These are phyloP conservation scores for Parauchenoglanis ngamensis DNA, from an alignment of 2,797 vertebrate species.

Conservation along the genomic window DNA sequence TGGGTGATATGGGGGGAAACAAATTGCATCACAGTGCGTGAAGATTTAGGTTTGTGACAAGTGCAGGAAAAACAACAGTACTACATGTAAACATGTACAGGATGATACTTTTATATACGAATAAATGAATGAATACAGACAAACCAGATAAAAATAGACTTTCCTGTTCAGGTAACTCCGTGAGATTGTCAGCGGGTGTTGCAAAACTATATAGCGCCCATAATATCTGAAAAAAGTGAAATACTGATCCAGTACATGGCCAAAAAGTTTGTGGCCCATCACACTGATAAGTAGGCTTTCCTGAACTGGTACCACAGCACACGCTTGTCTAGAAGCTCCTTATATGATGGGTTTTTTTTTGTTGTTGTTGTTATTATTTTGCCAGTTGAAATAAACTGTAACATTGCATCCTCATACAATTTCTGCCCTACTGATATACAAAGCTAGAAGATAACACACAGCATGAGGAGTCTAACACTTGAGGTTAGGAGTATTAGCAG, in stretches of 20 bases:
- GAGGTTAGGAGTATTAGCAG: constrained; percentile 65
- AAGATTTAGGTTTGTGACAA: background rate
- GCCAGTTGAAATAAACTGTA: background rate
- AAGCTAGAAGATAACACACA: constrained; percentile 30
- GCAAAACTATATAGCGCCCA: background rate
- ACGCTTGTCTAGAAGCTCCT: background rate
- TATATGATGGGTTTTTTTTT: too few relatives aligned
- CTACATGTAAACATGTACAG: background rate
- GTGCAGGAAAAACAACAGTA: background rate
- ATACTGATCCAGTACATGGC: background rate
- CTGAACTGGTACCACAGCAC: background rate
- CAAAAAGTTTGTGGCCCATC: background rate
- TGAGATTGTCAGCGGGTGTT: background rate
- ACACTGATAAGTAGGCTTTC: background rate
- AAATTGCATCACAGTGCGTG: background rate
- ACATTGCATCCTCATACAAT: background rate
- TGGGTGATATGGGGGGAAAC: background rate
- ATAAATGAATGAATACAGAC: background rate
- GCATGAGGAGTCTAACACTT: background rate
- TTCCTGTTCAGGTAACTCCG: background rate
- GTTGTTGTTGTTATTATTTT: background rate
- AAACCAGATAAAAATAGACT: background rate
- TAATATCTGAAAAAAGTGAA: background rate
- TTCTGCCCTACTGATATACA: background rate
- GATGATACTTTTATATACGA: background rate